Base-by-base conservation (phyloP, 2,888 invertebrate species). In the Caenorhabditis macrosperma region DNA sequence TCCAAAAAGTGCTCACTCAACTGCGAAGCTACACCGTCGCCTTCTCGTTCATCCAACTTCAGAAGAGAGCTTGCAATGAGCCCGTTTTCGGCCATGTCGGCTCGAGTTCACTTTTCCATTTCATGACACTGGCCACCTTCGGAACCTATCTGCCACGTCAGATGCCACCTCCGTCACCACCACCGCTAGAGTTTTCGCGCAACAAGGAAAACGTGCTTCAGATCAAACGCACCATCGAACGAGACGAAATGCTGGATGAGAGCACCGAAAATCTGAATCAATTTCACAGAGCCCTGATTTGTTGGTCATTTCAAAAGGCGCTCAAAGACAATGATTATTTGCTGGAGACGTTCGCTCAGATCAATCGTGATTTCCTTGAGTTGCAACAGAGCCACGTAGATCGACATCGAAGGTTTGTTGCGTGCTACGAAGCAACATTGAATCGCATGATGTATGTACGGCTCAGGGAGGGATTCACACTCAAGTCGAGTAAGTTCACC, bases 381-480 rank as follows among this genome's bases (percentile, higher is more conserved):
- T 33, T 85, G 1, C 81, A 84, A 44, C 69, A 78, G 33, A 81
- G 68, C 78, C 91, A 61, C 41, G 83, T 75, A 20, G 71, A 75
- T 30, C 60, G 86, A 5, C 82, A 83, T 44, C 66, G 81, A 1
- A 57, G 80, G 20, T 78, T 78, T 41, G 30, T 50, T 26, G 64
- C 72, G n/a, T 20, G 55, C n/a, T 83, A 84, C 26, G n/a, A 54
- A 15, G 75, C 76, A 9, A 84, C 79, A 7, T 50, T 94, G 78
- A 92, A 93, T 82, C 93, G 94, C 87, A 92, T 95, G 59, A 91
- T 95, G 75, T 94, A 94, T 61, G 94, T 94, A 85, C 92, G 95
- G 77, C 92, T 95, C 80, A 92, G 94, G 50, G 95, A 95, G 91
- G 95, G 95, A 33, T 95, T 94, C 91, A 93, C 93, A 46, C 92